Base-by-base conservation (phyloP, 1,140 invertebrate genomes). In the Ctenoplectra terminalis region DNA sequence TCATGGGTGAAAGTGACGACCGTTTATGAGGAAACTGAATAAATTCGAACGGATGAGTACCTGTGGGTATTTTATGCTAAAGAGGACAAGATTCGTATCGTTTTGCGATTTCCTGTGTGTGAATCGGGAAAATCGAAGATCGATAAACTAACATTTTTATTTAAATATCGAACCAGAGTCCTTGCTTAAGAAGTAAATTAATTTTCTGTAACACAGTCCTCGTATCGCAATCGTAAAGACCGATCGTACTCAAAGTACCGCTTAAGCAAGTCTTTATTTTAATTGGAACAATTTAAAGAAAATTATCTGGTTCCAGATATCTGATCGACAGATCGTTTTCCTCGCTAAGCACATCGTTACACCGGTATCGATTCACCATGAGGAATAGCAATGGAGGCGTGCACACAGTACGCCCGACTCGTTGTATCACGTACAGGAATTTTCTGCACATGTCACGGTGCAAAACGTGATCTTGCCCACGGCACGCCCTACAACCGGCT, bases 401-500 rank as follows among this genome's bases (percentile, higher is more conserved):
- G 37, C 34, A 67, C 56, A 13, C 20, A 23, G 26, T 34, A 67
- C 67, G 74, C 43, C 8, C 61, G 40, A 34, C 29, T 66, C 37
- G 40, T 79, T 26, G n/a, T 26, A 34, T n/a, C 26, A 20, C 26
- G 52, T 67, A 75, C 63, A 40, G 26, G 73, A 81, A 81, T 69
- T 81, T 69, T 81, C 72, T 76, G 52, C 79, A 61, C 64, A 72
- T 81, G 79, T 66, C 79, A 61, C 31, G 43, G 52, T 50, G 54
- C 34, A 43, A 76, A 69, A 81, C 72, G 79, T 81, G 72, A 52
- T 69, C 52, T 23, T 64, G 20, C 20, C 5, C 61, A 20, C 9
- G 78, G 17, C 72, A 75, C 76, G 43, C 67, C 67, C 54, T n/a
- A 43, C 46, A 26, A 66, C 29, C 54, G 17, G 23, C 1, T n/a